Percentiles rank a stretch among this genome's conserved stretches.
These are phyloP conservation scores for Platysternon megacephalum DNA, from an alignment of 2,113 vertebrate species.

Conservation along the genomic window DNA sequence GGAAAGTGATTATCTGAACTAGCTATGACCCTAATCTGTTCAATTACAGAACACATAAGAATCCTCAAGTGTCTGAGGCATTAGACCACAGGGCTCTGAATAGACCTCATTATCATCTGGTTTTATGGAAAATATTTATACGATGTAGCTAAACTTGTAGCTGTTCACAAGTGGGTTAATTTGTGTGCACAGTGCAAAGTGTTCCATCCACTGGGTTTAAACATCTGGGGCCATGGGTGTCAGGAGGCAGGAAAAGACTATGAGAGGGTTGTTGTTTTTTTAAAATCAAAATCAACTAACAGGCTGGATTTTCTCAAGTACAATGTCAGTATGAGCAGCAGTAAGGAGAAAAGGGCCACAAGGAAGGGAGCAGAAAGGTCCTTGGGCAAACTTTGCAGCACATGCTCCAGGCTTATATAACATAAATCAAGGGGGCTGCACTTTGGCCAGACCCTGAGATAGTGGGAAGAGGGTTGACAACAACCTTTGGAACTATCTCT, in stretches of 20 bases:
- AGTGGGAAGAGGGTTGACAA: background rate
- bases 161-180: background rate
- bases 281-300: background rate
- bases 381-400: background rate
- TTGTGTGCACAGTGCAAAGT: background rate
- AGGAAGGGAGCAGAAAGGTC: fast-evolving
- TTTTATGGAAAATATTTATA: background rate
- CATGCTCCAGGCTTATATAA: background rate
- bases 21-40: background rate
- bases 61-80: background rate
- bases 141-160: background rate
- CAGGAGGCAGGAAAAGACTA: background rate
- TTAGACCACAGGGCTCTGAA: background rate
- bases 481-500: background rate
- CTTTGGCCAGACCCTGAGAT: background rate
- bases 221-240: background rate
- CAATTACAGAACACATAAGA: background rate
- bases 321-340: background rate
- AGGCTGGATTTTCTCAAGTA: background rate
- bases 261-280: background rate
- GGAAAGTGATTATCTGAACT: background rate
- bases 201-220: background rate
- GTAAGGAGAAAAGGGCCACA: background rate
- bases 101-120: background rate
- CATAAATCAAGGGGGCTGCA: background rate